phyloP scores from a whole-genome alignment of 2,113 vertebrate genomes.

The Micronisus gabar region DNA sequence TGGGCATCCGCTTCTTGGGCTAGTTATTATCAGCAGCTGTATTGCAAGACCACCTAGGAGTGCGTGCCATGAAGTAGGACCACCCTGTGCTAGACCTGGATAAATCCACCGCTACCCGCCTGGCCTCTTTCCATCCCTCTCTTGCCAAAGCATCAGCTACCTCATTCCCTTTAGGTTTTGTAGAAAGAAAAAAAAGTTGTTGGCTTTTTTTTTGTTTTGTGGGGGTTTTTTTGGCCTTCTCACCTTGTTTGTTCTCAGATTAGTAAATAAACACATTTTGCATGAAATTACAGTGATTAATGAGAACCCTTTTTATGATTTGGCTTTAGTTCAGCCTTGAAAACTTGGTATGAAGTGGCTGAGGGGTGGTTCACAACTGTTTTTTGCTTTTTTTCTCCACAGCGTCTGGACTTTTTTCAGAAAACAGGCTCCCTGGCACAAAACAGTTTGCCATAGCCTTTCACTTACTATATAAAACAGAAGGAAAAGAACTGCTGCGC shows the following conservation, averaged over 20 bases:
- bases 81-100: not conserved
- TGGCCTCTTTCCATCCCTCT: not conserved
- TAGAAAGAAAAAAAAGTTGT: not conserved
- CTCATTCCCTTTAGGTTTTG: not conserved
- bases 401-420: not conserved
- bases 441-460: not conserved
- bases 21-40: not conserved
- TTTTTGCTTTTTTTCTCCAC: not conserved
- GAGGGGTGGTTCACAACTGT: not conserved
- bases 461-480: slow-evolving; percentile 5
- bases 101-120: not conserved
- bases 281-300: not conserved
- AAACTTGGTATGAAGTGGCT: not conserved
- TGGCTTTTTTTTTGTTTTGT: not conserved
- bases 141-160: not conserved
- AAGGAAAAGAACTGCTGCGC: not conserved
- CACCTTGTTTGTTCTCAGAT: not conserved
- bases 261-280: not conserved
- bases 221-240: not conserved
- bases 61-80: not conserved
- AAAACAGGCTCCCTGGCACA: not conserved
- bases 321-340: not conserved
- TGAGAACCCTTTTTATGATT: not conserved
- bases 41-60: not conserved
- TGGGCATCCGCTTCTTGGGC: not conserved